A percentile compares a stretch with the other conserved stretches of the same genome.
Conservation (phyloP, 2,888 invertebrate genomes). For the Leistus spinibarbis region DNA sequence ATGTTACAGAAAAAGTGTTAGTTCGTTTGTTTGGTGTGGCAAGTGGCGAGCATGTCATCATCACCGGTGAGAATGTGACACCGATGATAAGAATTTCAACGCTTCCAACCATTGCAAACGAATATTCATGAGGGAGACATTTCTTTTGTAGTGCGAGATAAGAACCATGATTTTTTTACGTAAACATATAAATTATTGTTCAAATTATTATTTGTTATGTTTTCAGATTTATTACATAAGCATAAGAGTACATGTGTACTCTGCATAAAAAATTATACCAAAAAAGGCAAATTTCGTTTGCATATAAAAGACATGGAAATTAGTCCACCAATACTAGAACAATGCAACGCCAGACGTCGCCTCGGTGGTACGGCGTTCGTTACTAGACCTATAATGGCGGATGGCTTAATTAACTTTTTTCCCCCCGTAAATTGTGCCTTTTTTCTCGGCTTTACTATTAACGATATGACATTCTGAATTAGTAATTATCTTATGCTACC, state of each 20-base stretch:
- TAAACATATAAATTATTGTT: too few species aligned
- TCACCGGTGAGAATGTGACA: neutral
- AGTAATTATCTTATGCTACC: neutral
- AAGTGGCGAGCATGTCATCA: neutral
- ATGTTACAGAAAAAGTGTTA: neutral
- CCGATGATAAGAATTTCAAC: neutral
- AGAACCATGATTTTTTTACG: too few species aligned
- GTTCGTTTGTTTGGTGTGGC: too few species aligned
- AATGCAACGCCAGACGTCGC: neutral
- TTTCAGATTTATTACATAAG: too few species aligned
- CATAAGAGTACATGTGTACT: neutral
- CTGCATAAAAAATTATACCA: neutral
- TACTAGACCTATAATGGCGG: neutral
- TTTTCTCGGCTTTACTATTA: neutral
- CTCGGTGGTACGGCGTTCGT: too few species aligned
- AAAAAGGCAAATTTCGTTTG: slow-evolving; percentile 29
- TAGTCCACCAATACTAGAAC: neutral
- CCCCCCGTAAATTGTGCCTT: neutral
- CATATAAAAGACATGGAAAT: slow-evolving; percentile 35
- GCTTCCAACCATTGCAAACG: neutral
- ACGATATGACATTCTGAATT: neutral
- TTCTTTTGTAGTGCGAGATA: too few species aligned
- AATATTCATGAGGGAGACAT: neutral
- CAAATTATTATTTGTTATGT: too few species aligned
- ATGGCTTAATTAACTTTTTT: neutral